phyloP scores from a whole-genome alignment of 2,797 vertebrate species.

The Helarctos malayanus region DNA sequence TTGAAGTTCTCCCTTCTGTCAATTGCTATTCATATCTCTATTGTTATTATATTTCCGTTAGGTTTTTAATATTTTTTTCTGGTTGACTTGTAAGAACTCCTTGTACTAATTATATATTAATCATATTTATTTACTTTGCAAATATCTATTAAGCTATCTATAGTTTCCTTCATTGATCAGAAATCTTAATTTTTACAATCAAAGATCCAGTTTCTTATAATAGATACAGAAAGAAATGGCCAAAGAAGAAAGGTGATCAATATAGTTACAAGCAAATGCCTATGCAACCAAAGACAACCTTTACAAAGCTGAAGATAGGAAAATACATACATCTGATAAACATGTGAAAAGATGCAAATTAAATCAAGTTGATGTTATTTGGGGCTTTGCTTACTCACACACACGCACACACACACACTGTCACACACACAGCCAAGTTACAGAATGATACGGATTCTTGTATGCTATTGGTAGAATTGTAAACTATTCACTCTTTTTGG shows the following conservation, averaged over 20 bases:
- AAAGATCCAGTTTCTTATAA: neutral
- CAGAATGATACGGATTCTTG: neutral
- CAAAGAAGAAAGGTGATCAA: neutral
- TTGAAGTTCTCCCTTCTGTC: conserved; percentile 12
- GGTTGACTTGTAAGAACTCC: conserved; percentile 51
- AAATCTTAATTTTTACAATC: conserved; percentile 41
- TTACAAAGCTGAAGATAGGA: neutral
- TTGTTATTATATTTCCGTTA: conserved; percentile 48
- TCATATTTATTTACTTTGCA: conserved; percentile 64
- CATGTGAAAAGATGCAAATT: neutral
- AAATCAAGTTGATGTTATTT: neutral
- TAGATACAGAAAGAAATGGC: neutral
- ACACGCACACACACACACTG: neutral
- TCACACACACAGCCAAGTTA: neutral
- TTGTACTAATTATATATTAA: conserved; percentile 61
- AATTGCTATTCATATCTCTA: conserved; percentile 37
- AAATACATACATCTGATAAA: neutral
- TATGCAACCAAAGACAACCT: neutral
- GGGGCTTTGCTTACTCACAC: neutral
- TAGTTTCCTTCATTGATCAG: conserved; percentile 58
- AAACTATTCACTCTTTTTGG: neutral
- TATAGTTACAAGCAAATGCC: neutral
- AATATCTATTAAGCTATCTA: conserved; percentile 59
- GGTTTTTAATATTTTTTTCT: conserved; percentile 50
- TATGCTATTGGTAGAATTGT: neutral